Percentiles rank a stretch among this genome's conserved stretches.
Conservation (phyloP, 2,888 invertebrate genomes). For the Brachyptera putata region DNA sequence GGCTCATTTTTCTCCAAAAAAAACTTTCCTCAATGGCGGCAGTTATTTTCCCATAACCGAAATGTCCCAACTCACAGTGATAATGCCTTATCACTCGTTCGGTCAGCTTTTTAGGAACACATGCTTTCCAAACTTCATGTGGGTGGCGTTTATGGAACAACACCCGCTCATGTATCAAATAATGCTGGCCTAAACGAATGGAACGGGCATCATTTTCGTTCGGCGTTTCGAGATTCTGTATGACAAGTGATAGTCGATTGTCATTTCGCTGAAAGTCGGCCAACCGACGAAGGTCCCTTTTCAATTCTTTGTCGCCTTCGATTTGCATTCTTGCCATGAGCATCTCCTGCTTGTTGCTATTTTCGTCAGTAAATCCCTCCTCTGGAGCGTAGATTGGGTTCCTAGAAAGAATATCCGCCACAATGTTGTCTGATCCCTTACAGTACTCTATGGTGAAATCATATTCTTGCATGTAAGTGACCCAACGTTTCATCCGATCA, state of each 20-base stretch:
- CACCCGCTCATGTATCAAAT: neutral
- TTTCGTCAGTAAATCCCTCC: neutral
- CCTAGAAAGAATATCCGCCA: neutral
- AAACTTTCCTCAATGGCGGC: neutral
- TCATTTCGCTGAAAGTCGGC: too few species aligned
- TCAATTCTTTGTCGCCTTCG: neutral
- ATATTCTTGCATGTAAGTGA: neutral
- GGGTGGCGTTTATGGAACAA: neutral
- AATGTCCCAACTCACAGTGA: neutral
- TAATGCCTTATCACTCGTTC: neutral
- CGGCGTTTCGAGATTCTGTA: neutral
- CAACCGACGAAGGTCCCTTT: neutral
- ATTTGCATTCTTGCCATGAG: neutral
- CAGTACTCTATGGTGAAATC: neutral
- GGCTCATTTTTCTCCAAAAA: neutral
- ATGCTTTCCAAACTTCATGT: neutral
- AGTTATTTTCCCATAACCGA: neutral
- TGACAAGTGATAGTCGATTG: neutral
- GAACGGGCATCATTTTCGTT: neutral
- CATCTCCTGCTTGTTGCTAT: too few species aligned
- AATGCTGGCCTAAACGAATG: neutral
- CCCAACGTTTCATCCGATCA: conserved; percentile 24
- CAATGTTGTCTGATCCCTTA: neutral
- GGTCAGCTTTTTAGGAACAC: neutral
- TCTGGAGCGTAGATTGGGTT: too few species aligned